These are phyloP conservation scores for Heliconius erato DNA, from an alignment of 2,888 invertebrate species.

Conservation along the genomic window DNA sequence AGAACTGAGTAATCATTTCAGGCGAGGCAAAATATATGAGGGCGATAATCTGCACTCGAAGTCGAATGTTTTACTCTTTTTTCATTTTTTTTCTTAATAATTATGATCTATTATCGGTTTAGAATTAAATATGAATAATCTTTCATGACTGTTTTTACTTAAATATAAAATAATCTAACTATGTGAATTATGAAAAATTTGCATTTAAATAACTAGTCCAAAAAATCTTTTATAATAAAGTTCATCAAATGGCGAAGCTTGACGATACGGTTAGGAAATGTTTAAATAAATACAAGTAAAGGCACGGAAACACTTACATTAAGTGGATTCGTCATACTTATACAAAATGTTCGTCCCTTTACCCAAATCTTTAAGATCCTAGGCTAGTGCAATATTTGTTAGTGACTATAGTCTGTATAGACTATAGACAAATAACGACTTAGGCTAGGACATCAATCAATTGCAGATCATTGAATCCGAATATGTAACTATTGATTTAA, in stretches of 20 bases:
- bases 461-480: too few species aligned
- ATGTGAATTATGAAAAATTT: too few species aligned
- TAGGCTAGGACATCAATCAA: too few species aligned
- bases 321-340: background rate
- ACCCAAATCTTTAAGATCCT: background rate
- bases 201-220: background rate
- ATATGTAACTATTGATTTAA: too few species aligned
- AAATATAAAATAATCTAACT: too few species aligned
- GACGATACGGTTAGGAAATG: background rate
- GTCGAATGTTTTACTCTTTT: slow-evolving; percentile 7
- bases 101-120: background rate
- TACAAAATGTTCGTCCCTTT: background rate
- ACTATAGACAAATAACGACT: too few species aligned
- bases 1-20: slow-evolving; percentile 44
- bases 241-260: background rate
- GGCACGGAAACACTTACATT: background rate
- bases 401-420: too few species aligned
- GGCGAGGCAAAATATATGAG: slow-evolving; percentile 37
- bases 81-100: background rate
- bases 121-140: background rate
- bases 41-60: slow-evolving; percentile 39
- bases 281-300: background rate
- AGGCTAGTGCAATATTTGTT: background rate
- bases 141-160: background rate
- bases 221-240: background rate